A percentile compares a stretch with the other conserved stretches of the same genome.
Evolutionary conservation across 2,797 vertebrate genomes (phyloP).

Genomic region (Taenioides sp.): DNA sequence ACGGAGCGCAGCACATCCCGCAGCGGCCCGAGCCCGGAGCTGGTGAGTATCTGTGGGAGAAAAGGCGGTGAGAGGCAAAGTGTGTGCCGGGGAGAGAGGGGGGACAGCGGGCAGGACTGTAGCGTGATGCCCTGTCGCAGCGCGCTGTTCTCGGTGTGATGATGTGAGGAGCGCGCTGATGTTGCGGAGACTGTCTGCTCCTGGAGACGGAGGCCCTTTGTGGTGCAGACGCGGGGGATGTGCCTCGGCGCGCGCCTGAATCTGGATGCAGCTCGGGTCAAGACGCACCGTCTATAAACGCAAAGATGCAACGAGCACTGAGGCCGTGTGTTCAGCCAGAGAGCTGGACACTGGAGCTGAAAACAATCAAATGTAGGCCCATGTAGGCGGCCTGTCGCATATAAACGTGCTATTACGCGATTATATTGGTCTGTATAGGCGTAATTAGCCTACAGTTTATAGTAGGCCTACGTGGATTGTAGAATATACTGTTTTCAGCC

Average conservation of each 20-base stretch:
- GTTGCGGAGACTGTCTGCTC: neutral
- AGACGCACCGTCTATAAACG: neutral
- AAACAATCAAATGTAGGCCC: neutral
- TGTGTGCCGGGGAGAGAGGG: neutral
- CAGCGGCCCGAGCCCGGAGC: slow-evolving; percentile 26
- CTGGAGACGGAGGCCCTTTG: neutral
- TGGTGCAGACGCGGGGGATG: neutral
- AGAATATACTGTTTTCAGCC: no score
- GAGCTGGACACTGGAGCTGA: neutral
- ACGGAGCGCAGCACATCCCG: slow-evolving; percentile 34
- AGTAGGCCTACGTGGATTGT: no score
- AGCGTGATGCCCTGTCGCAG: neutral
- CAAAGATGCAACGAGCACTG: neutral
- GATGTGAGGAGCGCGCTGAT: neutral
- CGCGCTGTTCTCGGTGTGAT: neutral
- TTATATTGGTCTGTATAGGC: no score
- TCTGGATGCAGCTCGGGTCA: neutral
- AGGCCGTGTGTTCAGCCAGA: neutral
- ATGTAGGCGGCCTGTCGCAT: neutral
- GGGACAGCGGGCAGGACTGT: neutral
- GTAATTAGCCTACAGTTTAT: no score
- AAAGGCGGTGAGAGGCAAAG: accelerated
- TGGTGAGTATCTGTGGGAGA: slow-evolving; percentile 32
- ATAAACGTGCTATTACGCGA: neutral
- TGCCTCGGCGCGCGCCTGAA: neutral